phyloP scores from a whole-genome alignment of 2,113 vertebrate species.

The Datnioides undecimradiatus region DNA sequence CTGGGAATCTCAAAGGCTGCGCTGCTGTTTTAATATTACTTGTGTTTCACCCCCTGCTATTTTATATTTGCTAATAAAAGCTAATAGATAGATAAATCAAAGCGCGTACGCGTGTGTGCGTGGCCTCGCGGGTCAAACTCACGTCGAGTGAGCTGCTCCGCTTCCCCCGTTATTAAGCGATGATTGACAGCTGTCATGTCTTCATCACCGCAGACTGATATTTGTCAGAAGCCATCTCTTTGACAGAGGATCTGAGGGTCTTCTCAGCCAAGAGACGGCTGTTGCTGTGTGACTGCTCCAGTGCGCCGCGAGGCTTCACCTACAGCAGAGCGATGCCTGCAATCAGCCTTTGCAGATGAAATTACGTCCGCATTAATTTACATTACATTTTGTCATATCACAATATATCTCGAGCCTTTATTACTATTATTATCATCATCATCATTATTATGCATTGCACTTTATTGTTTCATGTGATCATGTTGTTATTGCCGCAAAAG shows the following conservation, averaged over 20 bases:
- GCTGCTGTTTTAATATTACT: conserved; percentile 28
- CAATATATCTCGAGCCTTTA: conserved; percentile 51
- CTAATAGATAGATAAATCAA: conserved; percentile 42
- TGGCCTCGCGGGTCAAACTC: conserved; percentile 61
- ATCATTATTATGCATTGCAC: conserved; percentile 49
- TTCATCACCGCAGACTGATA: conserved; percentile 74
- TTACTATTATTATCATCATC: conserved; percentile 54
- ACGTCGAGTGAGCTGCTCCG: conserved; percentile 56
- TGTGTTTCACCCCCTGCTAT: conserved; percentile 31
- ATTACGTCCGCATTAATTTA: conserved; percentile 57
- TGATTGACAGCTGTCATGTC: conserved; percentile 86
- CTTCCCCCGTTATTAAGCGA: conserved; percentile 68
- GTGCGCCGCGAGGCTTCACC: conserved; percentile 55
- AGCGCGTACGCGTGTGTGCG: no score
- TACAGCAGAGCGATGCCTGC: conserved; percentile 54
- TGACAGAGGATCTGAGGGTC: conserved; percentile 79
- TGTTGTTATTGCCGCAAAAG: conserved; percentile 60
- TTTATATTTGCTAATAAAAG: conserved; percentile 60
- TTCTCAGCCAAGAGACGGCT: conserved; percentile 56
- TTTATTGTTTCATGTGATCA: conserved; percentile 68
- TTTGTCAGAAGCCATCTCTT: conserved; percentile 80
- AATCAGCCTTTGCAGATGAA: conserved; percentile 62
- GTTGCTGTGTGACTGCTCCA: conserved; percentile 42
- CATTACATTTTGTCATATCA: conserved; percentile 59
- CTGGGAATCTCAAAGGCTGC: no score